Evolutionary conservation across 2,888 invertebrate species (phyloP), one percentile per base, ranked within the genome.

Genomic region (Poecilobothrus nobilitatus): DNA sequence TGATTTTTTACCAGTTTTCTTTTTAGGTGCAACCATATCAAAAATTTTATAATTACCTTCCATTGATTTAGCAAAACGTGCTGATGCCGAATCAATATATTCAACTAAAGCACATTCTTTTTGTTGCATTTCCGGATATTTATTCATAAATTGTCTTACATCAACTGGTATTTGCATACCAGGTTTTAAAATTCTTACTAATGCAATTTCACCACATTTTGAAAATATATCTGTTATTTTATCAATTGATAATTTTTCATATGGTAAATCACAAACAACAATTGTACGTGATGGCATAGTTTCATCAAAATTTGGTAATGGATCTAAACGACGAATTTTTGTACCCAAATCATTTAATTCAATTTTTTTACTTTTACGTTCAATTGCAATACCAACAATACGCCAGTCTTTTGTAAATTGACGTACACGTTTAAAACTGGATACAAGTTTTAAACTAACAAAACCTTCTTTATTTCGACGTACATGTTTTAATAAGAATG

Each of bases 381-480:
- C 86, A 72, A 97, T 84, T 44, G 95, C 92, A 76, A 91, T 89
- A 1, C 95, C 95, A 12, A 97, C 95, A 27, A 92, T 91, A 72
- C 94, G 86, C 92, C 95, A 97, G 79, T 97, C 96, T 78, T 94
- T 92, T 18, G 95, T 94, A 70, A 97, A 83, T 77, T 95, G 94
- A 76, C 97, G 96, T 64, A 97, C 95, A 71, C 95, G 88, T 78
- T 96, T 95, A 81, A 97, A 96, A 77, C 95, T 95, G 18, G 96
- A 94, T 73, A 97, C 94, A 69, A 97, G 84, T 81, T 97, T 97
- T 68, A 97, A 84, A 68, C 94, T 95, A 20, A 97, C 96, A 82
- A 91, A 97, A 22, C 97, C 97, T 82, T 95, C 95, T 82, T 95
- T 96, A 81, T 97, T 96, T 68, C 96, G 86, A 69, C 94, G 89